Evolutionary conservation across 2,113 vertebrate species (phyloP).

Genomic region (Craseonycteris thonglongyai): DNA sequence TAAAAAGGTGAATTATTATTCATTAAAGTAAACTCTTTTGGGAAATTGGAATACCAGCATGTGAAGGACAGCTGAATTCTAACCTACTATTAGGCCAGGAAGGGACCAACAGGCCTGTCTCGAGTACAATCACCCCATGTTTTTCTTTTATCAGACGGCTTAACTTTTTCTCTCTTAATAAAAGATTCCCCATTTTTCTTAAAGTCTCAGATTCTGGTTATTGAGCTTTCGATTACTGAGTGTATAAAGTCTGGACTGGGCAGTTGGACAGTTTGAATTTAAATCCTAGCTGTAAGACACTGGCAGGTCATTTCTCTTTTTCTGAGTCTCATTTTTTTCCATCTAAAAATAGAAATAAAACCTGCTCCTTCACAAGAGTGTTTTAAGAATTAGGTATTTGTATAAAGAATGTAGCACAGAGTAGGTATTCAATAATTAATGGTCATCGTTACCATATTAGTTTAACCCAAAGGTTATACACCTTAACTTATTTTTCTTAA

Average conservation of each 20-base stretch:
- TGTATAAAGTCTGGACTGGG: background rate
- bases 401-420: background rate
- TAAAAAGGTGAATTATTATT: background rate
- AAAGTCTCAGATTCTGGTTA: background rate
- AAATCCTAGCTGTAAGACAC: constrained; percentile 21
- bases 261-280: background rate
- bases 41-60: background rate
- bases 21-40: background rate
- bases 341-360: constrained; percentile 26
- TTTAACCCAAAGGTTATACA: background rate
- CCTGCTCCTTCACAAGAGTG: background rate
- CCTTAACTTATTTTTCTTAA: background rate
- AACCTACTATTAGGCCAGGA: background rate
- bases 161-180: background rate
- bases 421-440: background rate
- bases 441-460: background rate
- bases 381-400: background rate
- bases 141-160: background rate
- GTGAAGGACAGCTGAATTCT: background rate
- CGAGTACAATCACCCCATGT: background rate
- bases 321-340: background rate
- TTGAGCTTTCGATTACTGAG: background rate
- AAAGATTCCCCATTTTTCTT: background rate
- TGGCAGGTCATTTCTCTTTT: background rate
- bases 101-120: background rate